A percentile compares a stretch with the other conserved stretches of the same genome.
phyloP scores from a whole-genome alignment of 2,113 vertebrate species.

The Phaetusa simplex region DNA sequence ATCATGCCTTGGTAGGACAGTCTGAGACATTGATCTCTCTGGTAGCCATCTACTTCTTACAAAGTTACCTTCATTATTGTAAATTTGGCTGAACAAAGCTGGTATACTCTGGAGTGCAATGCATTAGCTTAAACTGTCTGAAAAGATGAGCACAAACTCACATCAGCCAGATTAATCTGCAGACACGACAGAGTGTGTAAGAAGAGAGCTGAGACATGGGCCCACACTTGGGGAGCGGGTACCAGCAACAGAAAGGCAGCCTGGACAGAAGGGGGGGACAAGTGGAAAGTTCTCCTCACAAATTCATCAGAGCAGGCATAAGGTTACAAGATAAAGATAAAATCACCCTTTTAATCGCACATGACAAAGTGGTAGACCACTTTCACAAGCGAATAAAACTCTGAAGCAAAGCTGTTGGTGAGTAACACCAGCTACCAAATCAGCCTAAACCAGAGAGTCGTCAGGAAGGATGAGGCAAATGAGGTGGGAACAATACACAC shows the following conservation, averaged over 20 bases:
- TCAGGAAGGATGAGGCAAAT: neutral
- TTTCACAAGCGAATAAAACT: neutral
- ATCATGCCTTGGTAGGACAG: neutral
- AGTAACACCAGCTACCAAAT: neutral
- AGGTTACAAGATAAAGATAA: neutral
- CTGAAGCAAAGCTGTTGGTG: neutral
- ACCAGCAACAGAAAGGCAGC: neutral
- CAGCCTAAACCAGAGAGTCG: neutral
- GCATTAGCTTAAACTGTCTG: neutral
- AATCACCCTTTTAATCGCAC: neutral
- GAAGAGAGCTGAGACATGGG: neutral
- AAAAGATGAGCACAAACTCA: neutral
- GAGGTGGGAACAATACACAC: neutral
- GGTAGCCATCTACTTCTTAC: neutral
- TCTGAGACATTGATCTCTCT: neutral
- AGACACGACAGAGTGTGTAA: neutral
- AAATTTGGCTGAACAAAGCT: neutral
- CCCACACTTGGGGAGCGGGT: neutral
- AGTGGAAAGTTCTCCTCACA: neutral
- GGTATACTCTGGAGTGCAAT: neutral
- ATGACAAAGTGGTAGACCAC: neutral
- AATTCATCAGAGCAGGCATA: neutral
- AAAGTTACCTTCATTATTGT: neutral
- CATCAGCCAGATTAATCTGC: neutral
- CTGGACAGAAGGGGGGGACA: neutral